A percentile compares a stretch with the other conserved stretches of the same genome.
phyloP scores from a whole-genome alignment of 2,797 vertebrate genomes.

The Orestias chungarensis region DNA sequence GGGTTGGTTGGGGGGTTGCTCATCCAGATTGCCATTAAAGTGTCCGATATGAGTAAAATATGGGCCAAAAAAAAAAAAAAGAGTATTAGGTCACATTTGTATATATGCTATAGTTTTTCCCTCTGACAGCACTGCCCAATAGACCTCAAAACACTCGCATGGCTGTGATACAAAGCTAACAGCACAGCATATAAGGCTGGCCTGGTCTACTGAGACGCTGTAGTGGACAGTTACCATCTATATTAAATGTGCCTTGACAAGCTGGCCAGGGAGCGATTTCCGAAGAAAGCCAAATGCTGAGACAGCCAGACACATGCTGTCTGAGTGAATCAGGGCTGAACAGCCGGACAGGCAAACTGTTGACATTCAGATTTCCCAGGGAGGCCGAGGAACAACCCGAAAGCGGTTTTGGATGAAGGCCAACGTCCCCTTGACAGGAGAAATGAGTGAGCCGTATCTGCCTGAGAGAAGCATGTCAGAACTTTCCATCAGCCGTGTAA shows the following conservation, averaged over 20 bases:
- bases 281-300: conserved; percentile 17
- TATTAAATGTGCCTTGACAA: conserved; percentile 14
- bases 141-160: background rate
- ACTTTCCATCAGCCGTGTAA: conserved; percentile 27
- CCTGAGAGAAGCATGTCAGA: conserved; percentile 22
- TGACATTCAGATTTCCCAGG: conserved; percentile 35
- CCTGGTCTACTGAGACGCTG: background rate
- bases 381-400: conserved; percentile 7
- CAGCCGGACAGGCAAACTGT: conserved; percentile 28
- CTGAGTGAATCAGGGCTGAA: conserved; percentile 34
- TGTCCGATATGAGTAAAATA: no score
- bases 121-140: background rate
- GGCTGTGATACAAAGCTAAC: conserved; percentile 16
- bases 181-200: conserved; percentile 1
- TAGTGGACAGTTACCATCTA: conserved; percentile 11
- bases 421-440: conserved; percentile 18
- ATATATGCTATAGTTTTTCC: no score
- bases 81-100: no score
- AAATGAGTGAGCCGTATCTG: conserved; percentile 30
- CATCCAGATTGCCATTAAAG: no score
- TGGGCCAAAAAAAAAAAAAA: no score
- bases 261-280: conserved; percentile 26
- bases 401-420: conserved; percentile 8
- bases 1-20: no score
- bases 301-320: conserved; percentile 36